Conservation (phyloP, 2,888 invertebrate species). For the Sminthurides aquaticus region DNA sequence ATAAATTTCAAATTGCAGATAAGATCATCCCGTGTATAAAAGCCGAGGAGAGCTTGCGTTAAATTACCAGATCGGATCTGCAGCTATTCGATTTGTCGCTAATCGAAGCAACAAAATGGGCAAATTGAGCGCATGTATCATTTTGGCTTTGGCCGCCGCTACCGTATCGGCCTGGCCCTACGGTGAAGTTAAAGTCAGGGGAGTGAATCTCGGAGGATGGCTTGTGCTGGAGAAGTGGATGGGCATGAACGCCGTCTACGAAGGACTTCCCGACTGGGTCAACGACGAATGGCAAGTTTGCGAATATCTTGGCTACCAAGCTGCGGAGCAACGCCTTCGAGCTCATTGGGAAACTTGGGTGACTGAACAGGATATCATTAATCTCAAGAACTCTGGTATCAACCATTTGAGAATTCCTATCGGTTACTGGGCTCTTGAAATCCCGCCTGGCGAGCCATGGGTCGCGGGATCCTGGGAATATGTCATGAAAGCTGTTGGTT, state of each 20-base stretch:
- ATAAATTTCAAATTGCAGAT: too few relatives aligned
- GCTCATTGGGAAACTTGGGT: constrained; percentile 41
- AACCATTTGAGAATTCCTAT: constrained; percentile 41
- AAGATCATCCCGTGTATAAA: too few relatives aligned
- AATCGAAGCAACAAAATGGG: too few relatives aligned
- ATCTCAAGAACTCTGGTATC: constrained; percentile 33
- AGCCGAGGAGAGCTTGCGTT: too few relatives aligned
- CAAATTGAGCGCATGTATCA: neutral
- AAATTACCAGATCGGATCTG: too few relatives aligned
- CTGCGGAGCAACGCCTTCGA: constrained; percentile 27
- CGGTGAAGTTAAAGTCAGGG: constrained; percentile 29
- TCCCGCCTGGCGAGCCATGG: constrained; percentile 36
- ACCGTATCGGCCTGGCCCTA: constrained; percentile 9
- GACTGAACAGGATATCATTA: constrained; percentile 37
- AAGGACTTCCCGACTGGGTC: constrained; percentile 28
- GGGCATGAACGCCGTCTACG: constrained; percentile 20
- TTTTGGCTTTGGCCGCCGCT: neutral
- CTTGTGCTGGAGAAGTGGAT: constrained; percentile 40
- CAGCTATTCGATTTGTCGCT: too few relatives aligned
- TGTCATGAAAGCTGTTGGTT: constrained; percentile 32
- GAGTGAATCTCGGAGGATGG: constrained; percentile 41
- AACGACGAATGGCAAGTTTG: constrained; percentile 34
- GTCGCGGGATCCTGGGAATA: constrained; percentile 38
- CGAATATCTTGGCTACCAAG: constrained; percentile 29
- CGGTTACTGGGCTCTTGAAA: constrained; percentile 42